Base-by-base conservation (phyloP, 2,888 invertebrate genomes). In the Eulithis testata region DNA sequence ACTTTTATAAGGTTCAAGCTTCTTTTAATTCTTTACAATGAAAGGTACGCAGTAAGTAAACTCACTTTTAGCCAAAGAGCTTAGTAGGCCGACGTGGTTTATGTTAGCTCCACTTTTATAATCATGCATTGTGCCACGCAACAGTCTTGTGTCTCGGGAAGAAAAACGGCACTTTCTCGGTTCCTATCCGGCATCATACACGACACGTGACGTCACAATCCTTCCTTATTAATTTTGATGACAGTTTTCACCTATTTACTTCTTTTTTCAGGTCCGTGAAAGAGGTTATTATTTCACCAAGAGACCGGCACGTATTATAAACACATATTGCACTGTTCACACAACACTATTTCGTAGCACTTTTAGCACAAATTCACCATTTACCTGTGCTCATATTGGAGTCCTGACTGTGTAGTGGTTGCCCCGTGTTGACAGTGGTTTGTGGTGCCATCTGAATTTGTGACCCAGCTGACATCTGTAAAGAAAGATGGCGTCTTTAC, bases 401-500 rank as follows among this genome's bases (percentile, higher is more conserved):
- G 96, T 98, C 98, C 95, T 98, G 98, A 96, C 96, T 98, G 95
- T 97, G 96, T 94, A 95, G 95, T 94, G 96, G 95, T 95, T 96
- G 96, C 89, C 93, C 93, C 85, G 96, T 95, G 95, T 95, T 96
- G 95, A 96, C 95, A 93, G 97, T 96, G 93, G 97, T 96, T 95
- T 97, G 97, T 94, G 97, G 97, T 96, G 97, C 97, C 97, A 97
- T 97, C 96, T 97, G 97, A 96, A 97, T 96, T 96, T 97, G 97
- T 95, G 97, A 96, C 95, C 97, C 97, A 95, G 97, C 97, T 96
- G 97, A 97, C 97, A 97, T 97, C 97, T 97, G 95, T 82, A 96
- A 95, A 92, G 91, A 89, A 92, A 93, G 91, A 93, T 93, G 93
- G 93, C 93, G 92, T 91, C 93, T 90, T 90, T 92, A 91, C 91